These are phyloP conservation scores for Acronicta psi DNA, from an alignment of 2,888 invertebrate genomes.

Conservation along the genomic window DNA sequence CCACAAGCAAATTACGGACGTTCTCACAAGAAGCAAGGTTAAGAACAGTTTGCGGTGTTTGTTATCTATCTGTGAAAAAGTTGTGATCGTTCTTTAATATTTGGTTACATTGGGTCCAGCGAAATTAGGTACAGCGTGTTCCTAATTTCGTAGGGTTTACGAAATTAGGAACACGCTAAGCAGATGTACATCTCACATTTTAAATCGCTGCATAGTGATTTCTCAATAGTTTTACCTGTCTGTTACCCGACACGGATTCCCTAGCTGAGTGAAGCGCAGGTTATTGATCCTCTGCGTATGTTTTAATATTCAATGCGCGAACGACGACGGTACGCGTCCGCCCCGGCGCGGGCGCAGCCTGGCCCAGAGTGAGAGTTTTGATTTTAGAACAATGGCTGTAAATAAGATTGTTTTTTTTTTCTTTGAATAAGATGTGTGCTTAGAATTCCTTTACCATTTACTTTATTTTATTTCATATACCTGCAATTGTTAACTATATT, in stretches of 20 bases:
- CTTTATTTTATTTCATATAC: background rate
- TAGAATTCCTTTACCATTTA: conserved; percentile 9
- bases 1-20: too few species aligned
- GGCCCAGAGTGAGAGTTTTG: conserved; percentile 48
- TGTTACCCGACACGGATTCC: conserved; percentile 69
- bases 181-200: too few species aligned
- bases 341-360: conserved; percentile 33
- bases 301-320: conserved; percentile 75
- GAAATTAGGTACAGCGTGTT: too few species aligned
- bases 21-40: too few species aligned
- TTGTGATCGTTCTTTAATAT: too few species aligned
- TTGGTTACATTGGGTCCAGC: background rate
- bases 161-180: background rate
- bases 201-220: conserved; percentile 12
- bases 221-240: conserved; percentile 40
- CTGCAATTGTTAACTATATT: too few species aligned
- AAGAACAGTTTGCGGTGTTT: too few species aligned
- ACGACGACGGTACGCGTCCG: conserved; percentile 57
- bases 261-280: conserved; percentile 58
- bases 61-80: too few species aligned
- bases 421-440: conserved; percentile 4
- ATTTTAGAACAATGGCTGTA: conserved; percentile 47
- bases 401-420: conserved; percentile 14
- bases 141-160: too few species aligned
- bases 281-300: conserved; percentile 73